A percentile compares a stretch with the other conserved stretches of the same genome.
Conservation (phyloP, 2,888 invertebrate genomes). For the Chironomus riparius region DNA sequence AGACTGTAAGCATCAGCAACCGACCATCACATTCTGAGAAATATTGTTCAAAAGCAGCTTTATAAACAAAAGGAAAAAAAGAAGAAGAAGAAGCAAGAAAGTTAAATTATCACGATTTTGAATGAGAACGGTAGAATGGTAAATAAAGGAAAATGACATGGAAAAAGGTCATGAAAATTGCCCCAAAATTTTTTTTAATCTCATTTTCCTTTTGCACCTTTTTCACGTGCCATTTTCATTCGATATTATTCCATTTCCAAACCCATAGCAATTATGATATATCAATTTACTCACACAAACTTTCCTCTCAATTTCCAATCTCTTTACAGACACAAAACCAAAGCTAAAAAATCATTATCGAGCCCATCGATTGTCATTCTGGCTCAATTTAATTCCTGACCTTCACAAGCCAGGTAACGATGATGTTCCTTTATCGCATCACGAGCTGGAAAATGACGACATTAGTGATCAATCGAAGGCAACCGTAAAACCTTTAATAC, state of each 20-base stretch:
- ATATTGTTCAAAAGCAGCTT: no score
- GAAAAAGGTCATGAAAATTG: not conserved
- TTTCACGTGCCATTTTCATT: no score
- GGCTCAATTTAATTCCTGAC: slow-evolving; percentile 91
- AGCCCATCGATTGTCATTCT: slow-evolving; percentile 85
- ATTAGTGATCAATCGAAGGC: slow-evolving; percentile 43
- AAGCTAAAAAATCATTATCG: slow-evolving; percentile 89
- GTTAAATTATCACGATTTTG: not conserved
- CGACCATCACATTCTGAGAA: no score
- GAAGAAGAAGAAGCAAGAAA: no score
- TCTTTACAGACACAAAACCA: slow-evolving; percentile 67
- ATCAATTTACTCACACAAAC: not conserved
- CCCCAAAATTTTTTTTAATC: not conserved
- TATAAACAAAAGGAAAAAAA: no score
- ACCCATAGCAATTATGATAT: not conserved
- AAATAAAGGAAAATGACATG: no score
- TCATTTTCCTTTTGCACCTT: no score
- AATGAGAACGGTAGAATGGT: not conserved
- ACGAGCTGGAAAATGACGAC: slow-evolving; percentile 69
- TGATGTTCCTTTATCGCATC: slow-evolving; percentile 75
- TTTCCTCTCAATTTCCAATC: not conserved
- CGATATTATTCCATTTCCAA: no score
- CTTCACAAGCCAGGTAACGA: slow-evolving; percentile 79
- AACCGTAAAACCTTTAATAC: slow-evolving; percentile 45
- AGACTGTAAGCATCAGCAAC: no score